phyloP scores from a whole-genome alignment of 2,888 invertebrate species.

The Mythimna impura region DNA sequence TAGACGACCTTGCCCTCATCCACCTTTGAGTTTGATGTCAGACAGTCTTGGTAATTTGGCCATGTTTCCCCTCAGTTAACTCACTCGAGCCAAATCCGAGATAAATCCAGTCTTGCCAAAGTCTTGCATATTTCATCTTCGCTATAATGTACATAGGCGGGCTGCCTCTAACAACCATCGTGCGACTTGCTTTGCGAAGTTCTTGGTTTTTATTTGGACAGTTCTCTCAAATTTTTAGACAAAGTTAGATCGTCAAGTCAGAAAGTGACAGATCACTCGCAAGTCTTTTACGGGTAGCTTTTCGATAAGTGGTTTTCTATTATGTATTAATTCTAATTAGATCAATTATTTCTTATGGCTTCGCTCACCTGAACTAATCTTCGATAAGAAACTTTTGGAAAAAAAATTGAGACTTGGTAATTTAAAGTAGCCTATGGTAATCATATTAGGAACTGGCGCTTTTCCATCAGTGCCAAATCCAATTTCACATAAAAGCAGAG shows the following conservation, averaged over 20 bases:
- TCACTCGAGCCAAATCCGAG: neutral
- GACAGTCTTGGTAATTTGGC: neutral
- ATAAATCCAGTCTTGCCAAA: neutral
- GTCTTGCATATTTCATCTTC: neutral
- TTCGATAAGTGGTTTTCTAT: neutral
- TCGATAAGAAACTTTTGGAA: no score
- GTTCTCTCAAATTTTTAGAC: neutral
- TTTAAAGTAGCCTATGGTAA: neutral
- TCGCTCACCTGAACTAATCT: no score
- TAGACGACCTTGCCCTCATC: constrained; percentile 1
- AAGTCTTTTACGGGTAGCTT: no score
- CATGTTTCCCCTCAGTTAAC: neutral
- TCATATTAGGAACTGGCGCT: no score
- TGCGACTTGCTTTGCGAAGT: neutral
- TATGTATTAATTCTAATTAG: neutral
- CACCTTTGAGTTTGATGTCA: neutral
- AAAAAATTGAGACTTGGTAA: neutral
- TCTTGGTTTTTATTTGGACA: neutral
- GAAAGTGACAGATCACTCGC: no score
- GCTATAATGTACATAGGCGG: neutral
- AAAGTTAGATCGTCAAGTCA: neutral
- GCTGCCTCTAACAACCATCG: neutral
- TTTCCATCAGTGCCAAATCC: no score
- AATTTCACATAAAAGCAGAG: no score
- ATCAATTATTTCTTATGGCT: neutral